Evolutionary conservation across 2,888 invertebrate genomes (phyloP).

Genomic region (Melieria picta): DNA sequence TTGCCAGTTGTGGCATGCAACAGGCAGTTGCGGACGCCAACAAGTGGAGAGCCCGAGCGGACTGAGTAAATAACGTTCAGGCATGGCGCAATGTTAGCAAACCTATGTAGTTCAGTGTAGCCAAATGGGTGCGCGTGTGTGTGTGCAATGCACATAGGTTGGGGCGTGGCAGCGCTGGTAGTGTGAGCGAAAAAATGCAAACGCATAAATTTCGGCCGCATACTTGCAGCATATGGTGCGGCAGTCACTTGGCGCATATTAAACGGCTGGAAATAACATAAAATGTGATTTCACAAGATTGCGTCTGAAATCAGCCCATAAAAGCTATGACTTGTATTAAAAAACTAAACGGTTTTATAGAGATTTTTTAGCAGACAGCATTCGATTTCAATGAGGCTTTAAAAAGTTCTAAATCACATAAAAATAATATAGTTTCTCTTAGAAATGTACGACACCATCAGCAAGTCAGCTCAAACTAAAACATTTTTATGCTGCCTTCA

Average conservation of each 20-base stretch:
- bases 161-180: background rate
- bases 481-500: no score
- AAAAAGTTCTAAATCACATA: no score
- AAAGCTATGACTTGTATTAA: no score
- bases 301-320: no score
- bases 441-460: no score
- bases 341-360: no score
- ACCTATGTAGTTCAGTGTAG: background rate
- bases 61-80: background rate
- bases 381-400: no score
- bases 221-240: constrained; percentile 28
- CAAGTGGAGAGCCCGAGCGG: background rate
- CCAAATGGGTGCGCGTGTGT: background rate
- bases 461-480: no score
- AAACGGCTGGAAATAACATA: no score
- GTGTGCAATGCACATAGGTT: background rate
- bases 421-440: no score
- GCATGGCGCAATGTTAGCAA: background rate
- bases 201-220: constrained; percentile 29
- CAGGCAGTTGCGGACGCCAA: constrained; percentile 32
- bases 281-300: no score
- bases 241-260: constrained; percentile 18
- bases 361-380: no score
- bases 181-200: constrained; percentile 18
- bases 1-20: constrained; percentile 23